These are phyloP conservation scores for Drosophila sordidapex DNA, from an alignment of 2,888 invertebrate species.

Conservation along the genomic window DNA sequence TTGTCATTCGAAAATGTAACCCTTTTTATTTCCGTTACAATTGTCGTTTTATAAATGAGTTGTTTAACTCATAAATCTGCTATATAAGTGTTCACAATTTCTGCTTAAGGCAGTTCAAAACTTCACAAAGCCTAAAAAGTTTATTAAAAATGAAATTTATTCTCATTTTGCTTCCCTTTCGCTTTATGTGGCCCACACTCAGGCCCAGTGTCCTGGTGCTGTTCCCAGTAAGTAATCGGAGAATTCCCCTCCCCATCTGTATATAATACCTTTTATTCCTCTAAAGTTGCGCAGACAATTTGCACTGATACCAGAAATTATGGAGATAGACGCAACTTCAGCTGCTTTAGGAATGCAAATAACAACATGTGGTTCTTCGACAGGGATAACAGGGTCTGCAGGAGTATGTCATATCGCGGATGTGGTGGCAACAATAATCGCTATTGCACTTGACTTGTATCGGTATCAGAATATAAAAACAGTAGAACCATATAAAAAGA, in stretches of 20 bases:
- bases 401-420: background rate
- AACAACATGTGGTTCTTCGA: constrained; percentile 15
- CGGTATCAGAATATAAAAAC: background rate
- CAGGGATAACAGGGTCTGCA: background rate
- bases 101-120: too few species aligned
- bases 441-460: background rate
- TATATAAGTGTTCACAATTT: background rate
- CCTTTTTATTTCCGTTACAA: background rate
- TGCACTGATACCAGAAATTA: background rate
- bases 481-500: background rate
- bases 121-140: background rate
- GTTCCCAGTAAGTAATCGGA: background rate
- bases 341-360: background rate
- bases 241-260: background rate
- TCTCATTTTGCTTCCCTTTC: background rate
- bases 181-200: background rate
- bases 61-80: background rate
- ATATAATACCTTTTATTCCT: background rate
- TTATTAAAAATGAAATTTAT: background rate
- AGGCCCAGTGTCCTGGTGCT: background rate
- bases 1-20: background rate
- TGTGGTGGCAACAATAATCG: background rate
- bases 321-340: background rate
- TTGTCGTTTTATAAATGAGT: background rate
- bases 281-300: background rate